phyloP scores from a whole-genome alignment of 2,113 vertebrate species.

The Cichladusa arquata region DNA sequence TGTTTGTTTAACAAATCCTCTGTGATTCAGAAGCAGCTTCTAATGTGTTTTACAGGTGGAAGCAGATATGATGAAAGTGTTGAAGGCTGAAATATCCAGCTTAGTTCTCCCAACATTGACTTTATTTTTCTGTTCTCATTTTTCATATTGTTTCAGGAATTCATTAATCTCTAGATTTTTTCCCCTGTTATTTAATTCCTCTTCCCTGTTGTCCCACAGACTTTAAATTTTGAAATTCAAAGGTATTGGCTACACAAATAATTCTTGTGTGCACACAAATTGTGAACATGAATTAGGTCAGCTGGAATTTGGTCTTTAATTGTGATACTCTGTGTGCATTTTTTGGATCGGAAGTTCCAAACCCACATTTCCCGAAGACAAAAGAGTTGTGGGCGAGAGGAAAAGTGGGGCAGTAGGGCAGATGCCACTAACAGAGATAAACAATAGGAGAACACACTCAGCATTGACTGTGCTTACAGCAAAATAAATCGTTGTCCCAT shows the following conservation, averaged over 20 bases:
- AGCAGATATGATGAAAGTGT: background rate
- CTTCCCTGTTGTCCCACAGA: background rate
- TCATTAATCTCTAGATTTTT: background rate
- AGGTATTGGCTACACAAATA: background rate
- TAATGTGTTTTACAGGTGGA: constrained; percentile 14
- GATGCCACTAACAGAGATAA: constrained; percentile 19
- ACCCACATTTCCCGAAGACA: constrained; percentile 19
- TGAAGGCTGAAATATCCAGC: constrained; percentile 14
- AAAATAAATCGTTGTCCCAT: background rate
- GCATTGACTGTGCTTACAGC: background rate
- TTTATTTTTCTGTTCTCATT: constrained; percentile 14
- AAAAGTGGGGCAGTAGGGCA: constrained; percentile 57
- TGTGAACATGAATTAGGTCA: constrained; percentile 32
- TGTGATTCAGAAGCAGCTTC: background rate
- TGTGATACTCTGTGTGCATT: background rate
- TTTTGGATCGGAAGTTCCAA: background rate
- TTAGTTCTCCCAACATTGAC: background rate
- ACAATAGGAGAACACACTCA: constrained; percentile 12
- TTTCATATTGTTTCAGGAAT: constrained; percentile 9
- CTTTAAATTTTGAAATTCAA: background rate
- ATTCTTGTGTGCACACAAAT: background rate
- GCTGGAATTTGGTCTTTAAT: constrained; percentile 32
- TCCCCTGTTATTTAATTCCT: background rate
- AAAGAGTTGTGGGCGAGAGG: background rate
- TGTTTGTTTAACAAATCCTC: background rate